Evolutionary conservation across 2,888 invertebrate genomes (phyloP).

Genomic region (Loripinus fragilis): DNA sequence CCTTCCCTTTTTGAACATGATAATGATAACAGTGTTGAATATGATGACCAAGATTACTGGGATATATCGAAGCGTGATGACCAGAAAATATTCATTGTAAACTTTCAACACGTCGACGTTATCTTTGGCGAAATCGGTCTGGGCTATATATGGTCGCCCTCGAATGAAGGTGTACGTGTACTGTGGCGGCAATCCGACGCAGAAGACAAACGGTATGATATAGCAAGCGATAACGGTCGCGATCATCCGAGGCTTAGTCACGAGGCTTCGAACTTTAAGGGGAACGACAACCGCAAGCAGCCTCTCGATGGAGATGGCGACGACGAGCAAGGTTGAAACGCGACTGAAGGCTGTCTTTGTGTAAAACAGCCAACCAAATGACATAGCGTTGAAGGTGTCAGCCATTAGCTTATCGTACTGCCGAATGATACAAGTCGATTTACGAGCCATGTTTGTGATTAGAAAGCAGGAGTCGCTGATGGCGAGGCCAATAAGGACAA

Average conservation of each 20-base stretch:
- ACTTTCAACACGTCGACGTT: slow-evolving; percentile 47
- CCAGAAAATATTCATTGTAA: slow-evolving; percentile 57
- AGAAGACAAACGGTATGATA: slow-evolving; percentile 37
- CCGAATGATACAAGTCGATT: slow-evolving; percentile 56
- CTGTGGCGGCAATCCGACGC: slow-evolving; percentile 47
- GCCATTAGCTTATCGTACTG: slow-evolving; percentile 37
- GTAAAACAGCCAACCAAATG: slow-evolving; percentile 57
- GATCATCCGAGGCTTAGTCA: slow-evolving; percentile 51
- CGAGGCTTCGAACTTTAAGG: slow-evolving; percentile 47
- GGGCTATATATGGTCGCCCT: slow-evolving; percentile 44
- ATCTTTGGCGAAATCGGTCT: slow-evolving; percentile 50
- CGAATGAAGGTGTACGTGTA: slow-evolving; percentile 47
- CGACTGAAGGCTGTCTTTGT: slow-evolving; percentile 56
- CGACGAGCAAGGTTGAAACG: slow-evolving; percentile 53
- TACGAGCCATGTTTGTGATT: slow-evolving; percentile 57
- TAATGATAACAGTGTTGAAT: slow-evolving; percentile 48
- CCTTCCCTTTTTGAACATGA: slow-evolving; percentile 32
- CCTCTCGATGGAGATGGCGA: slow-evolving; percentile 55
- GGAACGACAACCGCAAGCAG: slow-evolving; percentile 62
- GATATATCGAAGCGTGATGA: slow-evolving; percentile 54
- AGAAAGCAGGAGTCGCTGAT: slow-evolving; percentile 57
- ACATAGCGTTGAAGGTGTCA: slow-evolving; percentile 42
- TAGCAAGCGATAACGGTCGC: slow-evolving; percentile 45
- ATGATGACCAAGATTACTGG: slow-evolving; percentile 53
- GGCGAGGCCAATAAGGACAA: slow-evolving; percentile 54